phyloP scores from a whole-genome alignment of 2,888 invertebrate species.

The Erynnis tages region DNA sequence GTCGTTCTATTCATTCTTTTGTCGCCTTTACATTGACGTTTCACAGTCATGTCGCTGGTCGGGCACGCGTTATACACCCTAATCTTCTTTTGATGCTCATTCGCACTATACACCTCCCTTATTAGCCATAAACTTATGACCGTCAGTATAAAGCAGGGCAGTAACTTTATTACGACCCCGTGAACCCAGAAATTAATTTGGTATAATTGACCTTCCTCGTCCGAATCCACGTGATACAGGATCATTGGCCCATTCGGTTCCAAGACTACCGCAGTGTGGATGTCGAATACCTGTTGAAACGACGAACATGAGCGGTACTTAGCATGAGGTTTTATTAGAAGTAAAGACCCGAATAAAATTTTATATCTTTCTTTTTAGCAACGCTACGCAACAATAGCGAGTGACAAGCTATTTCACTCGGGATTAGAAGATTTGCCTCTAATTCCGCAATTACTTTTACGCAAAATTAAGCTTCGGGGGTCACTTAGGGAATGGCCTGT shows the following conservation, averaged over 20 bases:
- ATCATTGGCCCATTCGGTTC: conserved; percentile 75
- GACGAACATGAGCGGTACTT: no score
- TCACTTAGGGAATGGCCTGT: conserved; percentile 8
- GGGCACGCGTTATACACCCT: conserved; percentile 72
- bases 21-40: conserved; percentile 68
- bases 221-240: conserved; percentile 77
- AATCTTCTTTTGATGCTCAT: conserved; percentile 85
- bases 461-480: conserved; percentile 13
- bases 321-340: conserved; percentile 14
- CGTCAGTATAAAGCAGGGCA: conserved; percentile 90
- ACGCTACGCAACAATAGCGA: conserved; percentile 3
- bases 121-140: conserved; percentile 87
- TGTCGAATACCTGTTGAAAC: conserved; percentile 63
- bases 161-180: conserved; percentile 88
- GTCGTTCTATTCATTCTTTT: conserved; percentile 89
- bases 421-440: conserved; percentile 17
- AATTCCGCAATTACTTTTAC: conserved; percentile 21
- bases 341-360: conserved; percentile 9
- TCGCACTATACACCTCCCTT: conserved; percentile 86
- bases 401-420: conserved; percentile 12
- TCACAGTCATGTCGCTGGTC: conserved; percentile 59
- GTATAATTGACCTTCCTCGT: conserved; percentile 82
- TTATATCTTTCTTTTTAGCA: conserved; percentile 1
- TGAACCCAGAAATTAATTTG: conserved; percentile 91
- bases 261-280: conserved; percentile 72